Conservation (phyloP, 2,797 vertebrate genomes). For the Chloroceryle inda region DNA sequence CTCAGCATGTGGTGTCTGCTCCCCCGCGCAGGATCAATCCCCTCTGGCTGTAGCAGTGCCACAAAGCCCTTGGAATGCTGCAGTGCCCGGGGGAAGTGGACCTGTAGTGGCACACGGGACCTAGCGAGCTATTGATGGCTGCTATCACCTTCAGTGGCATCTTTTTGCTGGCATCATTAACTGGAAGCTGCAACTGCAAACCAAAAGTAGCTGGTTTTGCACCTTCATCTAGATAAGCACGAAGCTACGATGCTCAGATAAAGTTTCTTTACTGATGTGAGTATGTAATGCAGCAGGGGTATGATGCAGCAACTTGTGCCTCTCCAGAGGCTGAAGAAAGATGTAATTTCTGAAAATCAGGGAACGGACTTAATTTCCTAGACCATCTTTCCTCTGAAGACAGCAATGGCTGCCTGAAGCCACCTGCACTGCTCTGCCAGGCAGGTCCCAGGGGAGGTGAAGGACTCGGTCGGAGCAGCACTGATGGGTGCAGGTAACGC, state of each 20-base stretch:
- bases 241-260: neutral
- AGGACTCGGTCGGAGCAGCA: neutral
- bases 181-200: neutral
- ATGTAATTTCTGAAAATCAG: neutral
- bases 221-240: neutral
- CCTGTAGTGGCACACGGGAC: neutral
- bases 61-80: neutral
- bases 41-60: neutral
- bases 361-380: neutral
- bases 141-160: neutral
- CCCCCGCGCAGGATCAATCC: neutral
- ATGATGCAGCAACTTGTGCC: neutral
- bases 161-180: neutral
- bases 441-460: neutral
- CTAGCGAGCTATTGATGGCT: fast-evolving
- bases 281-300: neutral
- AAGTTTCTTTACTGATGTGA: neutral
- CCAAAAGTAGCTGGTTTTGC: neutral
- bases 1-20: neutral
- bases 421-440: fast-evolving
- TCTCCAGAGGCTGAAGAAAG: neutral
- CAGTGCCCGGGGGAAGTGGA: neutral
- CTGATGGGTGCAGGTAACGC: neutral
- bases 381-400: fast-evolving
- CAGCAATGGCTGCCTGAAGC: fast-evolving